These are phyloP conservation scores for Columba livia DNA, from an alignment of 2,113 vertebrate species.

Conservation along the genomic window DNA sequence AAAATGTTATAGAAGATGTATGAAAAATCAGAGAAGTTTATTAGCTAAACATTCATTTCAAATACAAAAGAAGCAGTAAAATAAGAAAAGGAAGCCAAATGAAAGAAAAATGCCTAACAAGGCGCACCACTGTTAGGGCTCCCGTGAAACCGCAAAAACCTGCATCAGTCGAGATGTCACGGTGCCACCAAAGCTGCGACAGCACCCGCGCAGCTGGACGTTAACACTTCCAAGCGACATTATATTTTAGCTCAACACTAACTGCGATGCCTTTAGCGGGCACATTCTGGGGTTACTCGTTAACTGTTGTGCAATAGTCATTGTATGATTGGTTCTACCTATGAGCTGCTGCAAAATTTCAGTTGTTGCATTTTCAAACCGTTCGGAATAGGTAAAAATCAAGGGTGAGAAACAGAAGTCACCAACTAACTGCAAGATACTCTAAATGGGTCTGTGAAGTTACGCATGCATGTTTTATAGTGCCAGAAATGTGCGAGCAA, in stretches of 20 bases:
- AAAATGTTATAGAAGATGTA: background rate
- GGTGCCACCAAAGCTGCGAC: background rate
- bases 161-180: background rate
- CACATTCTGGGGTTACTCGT: background rate
- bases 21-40: background rate
- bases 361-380: background rate
- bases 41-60: background rate
- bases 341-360: background rate
- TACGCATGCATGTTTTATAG: constrained; percentile 20
- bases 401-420: background rate
- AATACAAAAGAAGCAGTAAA: background rate
- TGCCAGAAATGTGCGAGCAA: constrained; percentile 6
- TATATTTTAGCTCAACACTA: background rate
- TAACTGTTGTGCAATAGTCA: background rate
- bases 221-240: background rate
- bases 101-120: background rate
- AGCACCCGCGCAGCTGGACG: background rate
- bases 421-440: background rate
- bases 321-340: background rate
- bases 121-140: background rate
- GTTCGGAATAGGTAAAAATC: background rate
- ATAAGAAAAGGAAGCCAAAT: background rate
- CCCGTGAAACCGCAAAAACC: background rate
- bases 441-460: background rate
- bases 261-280: background rate